phyloP scores from a whole-genome alignment of 2,888 invertebrate genomes.

The Eilema depressum region DNA sequence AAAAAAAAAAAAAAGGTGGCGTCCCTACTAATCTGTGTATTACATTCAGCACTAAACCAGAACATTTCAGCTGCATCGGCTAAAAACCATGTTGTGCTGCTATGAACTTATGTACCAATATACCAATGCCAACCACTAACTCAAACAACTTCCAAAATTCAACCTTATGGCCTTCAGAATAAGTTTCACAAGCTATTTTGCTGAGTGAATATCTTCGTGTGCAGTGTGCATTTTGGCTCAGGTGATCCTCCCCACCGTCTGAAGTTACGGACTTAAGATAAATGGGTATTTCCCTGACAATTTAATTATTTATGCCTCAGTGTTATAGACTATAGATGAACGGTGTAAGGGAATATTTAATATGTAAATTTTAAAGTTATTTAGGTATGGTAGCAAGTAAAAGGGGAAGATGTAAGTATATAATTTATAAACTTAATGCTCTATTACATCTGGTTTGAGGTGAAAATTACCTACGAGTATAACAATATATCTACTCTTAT shows the following conservation, averaged over 20 bases:
- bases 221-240: constrained; percentile 69
- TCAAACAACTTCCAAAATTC: background rate
- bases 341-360: background rate
- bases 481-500: too few relatives aligned
- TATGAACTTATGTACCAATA: constrained; percentile 31
- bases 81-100: constrained; percentile 34
- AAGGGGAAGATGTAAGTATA: background rate
- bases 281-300: constrained; percentile 59
- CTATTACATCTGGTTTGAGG: too few relatives aligned
- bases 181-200: background rate
- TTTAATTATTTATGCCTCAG: constrained; percentile 68
- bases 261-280: constrained; percentile 56
- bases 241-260: constrained; percentile 63
- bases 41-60: constrained; percentile 32
- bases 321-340: background rate
- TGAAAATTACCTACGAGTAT: too few relatives aligned
- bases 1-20: too few relatives aligned
- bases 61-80: constrained; percentile 42
- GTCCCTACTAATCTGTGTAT: constrained; percentile 33
- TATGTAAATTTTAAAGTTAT: background rate
- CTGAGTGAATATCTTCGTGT: background rate
- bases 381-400: background rate
- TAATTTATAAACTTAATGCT: too few relatives aligned
- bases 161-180: background rate
- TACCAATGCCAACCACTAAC: constrained; percentile 14